Conservation (phyloP, 2,888 invertebrate species). For the Sarcophaga carnaria region DNA sequence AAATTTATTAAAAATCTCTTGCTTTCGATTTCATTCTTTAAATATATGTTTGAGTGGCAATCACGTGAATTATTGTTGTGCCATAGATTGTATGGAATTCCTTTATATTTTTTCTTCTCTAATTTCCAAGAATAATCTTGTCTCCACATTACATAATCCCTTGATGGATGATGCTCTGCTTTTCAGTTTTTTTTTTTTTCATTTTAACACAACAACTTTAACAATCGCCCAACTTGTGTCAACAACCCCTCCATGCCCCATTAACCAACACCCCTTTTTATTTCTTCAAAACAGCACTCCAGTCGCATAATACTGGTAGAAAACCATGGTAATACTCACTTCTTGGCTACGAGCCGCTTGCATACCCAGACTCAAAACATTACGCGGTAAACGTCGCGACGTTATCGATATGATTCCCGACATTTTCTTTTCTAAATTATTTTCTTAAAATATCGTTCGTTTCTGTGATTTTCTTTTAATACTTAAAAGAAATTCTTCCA, state of each 20-base stretch:
- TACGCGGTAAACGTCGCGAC: conserved; percentile 82
- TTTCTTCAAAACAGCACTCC: background rate
- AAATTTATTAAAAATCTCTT: background rate
- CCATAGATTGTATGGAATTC: conserved; percentile 28
- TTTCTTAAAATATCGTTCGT: conserved; percentile 48
- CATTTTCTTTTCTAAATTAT: conserved; percentile 74
- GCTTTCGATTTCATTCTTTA: background rate
- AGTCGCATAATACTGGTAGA: background rate
- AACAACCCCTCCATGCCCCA: background rate
- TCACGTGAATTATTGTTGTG: conserved; percentile 58
- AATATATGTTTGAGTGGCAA: background rate
- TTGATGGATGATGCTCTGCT: conserved; percentile 47
- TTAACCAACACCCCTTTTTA: background rate
- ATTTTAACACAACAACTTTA: conserved; percentile 40
- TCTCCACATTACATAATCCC: conserved; percentile 76
- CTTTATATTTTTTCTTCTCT: conserved; percentile 21
- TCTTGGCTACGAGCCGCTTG: conserved; percentile 76
- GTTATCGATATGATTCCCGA: conserved; percentile 83
- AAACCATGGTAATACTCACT: conserved; percentile 73
- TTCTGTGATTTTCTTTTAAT: conserved; percentile 19
- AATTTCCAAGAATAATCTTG: conserved; percentile 35
- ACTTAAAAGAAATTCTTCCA: conserved; percentile 42
- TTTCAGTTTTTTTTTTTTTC: conserved; percentile 13
- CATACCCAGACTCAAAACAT: conserved; percentile 77
- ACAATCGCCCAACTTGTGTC: background rate